phyloP scores from a whole-genome alignment of 2,888 invertebrate species.

The Idaea aversata region DNA sequence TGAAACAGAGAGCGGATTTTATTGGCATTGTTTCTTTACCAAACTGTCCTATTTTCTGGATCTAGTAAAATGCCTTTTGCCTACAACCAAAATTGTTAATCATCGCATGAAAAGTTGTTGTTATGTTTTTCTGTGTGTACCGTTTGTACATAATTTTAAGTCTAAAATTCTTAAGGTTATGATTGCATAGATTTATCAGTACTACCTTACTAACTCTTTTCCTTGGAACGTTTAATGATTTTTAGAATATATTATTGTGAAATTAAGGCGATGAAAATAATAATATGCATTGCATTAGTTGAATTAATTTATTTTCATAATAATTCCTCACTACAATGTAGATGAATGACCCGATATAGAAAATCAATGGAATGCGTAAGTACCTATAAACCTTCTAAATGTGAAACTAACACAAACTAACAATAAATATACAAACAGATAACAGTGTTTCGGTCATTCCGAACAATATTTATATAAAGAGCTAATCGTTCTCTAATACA shows the following conservation, averaged over 20 bases:
- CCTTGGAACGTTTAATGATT: neutral
- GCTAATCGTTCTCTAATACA: slow-evolving; percentile 39
- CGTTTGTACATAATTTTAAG: too few relatives aligned
- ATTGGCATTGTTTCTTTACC: too few relatives aligned
- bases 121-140: too few relatives aligned
- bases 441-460: slow-evolving; percentile 32
- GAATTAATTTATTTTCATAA: slow-evolving; percentile 38
- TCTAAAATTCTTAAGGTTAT: too few relatives aligned
- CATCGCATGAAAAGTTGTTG: too few relatives aligned
- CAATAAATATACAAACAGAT: slow-evolving; percentile 36
- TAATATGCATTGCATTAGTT: slow-evolving; percentile 9
- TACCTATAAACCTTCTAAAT: slow-evolving; percentile 43
- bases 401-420: slow-evolving; percentile 31
- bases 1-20: too few relatives aligned
- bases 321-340: slow-evolving; percentile 48
- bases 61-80: too few relatives aligned
- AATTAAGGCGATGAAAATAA: neutral
- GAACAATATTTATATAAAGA: slow-evolving; percentile 24
- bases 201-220: too few relatives aligned
- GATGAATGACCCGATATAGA: slow-evolving; percentile 47
- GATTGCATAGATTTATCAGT: too few relatives aligned
- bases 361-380: slow-evolving; percentile 60
- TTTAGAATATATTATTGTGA: neutral
- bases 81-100: too few relatives aligned
- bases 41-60: too few relatives aligned